Percentiles rank a stretch among this genome's conserved stretches.
Conservation (phyloP, 2,113 vertebrate species). For the Meriones unguiculatus region DNA sequence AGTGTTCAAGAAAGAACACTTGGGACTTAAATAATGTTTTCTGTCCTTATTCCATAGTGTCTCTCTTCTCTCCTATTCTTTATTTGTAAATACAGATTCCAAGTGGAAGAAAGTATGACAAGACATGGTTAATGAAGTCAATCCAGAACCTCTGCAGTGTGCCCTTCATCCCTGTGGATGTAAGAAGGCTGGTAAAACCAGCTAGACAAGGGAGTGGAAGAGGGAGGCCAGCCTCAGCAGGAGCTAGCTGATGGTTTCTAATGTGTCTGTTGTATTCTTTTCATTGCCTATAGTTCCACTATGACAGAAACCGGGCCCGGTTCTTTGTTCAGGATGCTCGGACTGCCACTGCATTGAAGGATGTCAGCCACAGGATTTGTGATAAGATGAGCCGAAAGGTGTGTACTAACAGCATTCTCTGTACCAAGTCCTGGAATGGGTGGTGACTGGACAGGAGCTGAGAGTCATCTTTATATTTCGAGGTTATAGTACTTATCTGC, state of each 20-base stretch:
- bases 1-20: neutral
- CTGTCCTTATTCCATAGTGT: neutral
- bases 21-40: neutral
- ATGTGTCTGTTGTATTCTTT: slow-evolving; percentile 76
- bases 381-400: slow-evolving; percentile 87
- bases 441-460: neutral
- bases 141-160: slow-evolving; percentile 87
- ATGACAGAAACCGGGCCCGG: slow-evolving; percentile 82
- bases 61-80: neutral
- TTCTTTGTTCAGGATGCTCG: slow-evolving; percentile 89
- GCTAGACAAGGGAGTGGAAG: neutral
- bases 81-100: slow-evolving; percentile 84
- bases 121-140: slow-evolving; percentile 88
- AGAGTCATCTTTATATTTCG: neutral
- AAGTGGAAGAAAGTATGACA: slow-evolving; percentile 90
- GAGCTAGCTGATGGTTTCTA: neutral
- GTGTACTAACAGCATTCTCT: neutral
- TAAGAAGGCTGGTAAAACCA: slow-evolving; percentile 78
- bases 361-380: slow-evolving; percentile 87
- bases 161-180: slow-evolving; percentile 88
- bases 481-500: neutral
- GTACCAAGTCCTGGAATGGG: neutral
- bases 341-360: slow-evolving; percentile 87
- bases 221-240: neutral
- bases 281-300: slow-evolving; percentile 88